Evolutionary conservation across 2,113 vertebrate species (phyloP).

Genomic region (Trochalopteron elliotii): DNA sequence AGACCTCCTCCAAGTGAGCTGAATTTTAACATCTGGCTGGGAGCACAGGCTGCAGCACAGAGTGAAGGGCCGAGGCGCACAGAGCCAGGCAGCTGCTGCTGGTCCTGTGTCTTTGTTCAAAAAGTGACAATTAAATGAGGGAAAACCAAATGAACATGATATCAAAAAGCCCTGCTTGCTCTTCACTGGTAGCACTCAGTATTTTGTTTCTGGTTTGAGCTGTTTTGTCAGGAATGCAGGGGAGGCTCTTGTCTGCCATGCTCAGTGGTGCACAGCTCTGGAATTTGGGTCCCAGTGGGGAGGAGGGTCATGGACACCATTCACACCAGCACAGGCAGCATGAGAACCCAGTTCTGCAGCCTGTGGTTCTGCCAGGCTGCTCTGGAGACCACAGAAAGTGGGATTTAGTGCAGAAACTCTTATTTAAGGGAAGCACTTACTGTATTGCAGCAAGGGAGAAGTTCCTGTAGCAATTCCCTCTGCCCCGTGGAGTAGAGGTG

Average conservation of each 20-base stretch:
- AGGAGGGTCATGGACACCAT: neutral
- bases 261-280: neutral
- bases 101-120: neutral
- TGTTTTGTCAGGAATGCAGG: neutral
- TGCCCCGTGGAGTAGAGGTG: neutral
- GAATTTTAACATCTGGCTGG: neutral
- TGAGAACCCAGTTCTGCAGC: neutral
- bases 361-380: neutral
- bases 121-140: neutral
- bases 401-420: neutral
- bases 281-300: neutral
- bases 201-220: neutral
- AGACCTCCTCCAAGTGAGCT: neutral
- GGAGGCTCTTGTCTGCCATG: neutral
- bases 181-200: neutral
- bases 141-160: neutral
- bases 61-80: accelerated
- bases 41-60: accelerated
- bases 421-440: neutral
- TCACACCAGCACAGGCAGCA: neutral
- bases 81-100: neutral
- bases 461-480: neutral
- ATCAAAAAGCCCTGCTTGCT: neutral
- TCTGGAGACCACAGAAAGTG: neutral
- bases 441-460: neutral